Evolutionary conservation across 2,113 vertebrate species (phyloP), one percentile per base, ranked within the genome.

Genomic region (Blennius ocellaris): DNA sequence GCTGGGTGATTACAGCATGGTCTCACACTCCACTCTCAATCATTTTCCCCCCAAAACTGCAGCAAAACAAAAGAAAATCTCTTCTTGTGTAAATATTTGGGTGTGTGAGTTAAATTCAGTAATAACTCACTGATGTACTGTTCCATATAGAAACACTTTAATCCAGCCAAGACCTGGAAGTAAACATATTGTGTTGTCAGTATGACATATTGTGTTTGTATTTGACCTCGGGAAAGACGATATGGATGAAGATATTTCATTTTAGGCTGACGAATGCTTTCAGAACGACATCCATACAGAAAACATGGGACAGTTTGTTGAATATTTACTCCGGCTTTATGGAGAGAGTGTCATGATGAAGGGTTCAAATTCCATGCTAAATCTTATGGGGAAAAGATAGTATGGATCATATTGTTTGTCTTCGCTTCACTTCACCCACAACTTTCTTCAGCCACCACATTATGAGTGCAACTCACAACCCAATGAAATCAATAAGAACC

Each of bases 401-500:
- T n/a, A 21, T 58, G 11, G 11, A 50, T 62, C 62, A 50, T 21
- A 17, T 21, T 57, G 16, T 67, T 40, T 69, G 4, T 40, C 6
- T 65, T 63, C 16, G 65, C 52, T 60, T 60, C 21, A 49, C 16
- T 52, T 39, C 60, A 62, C 16, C 9, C 48, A n/a, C 73, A 72
- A 66, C 16, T 39, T 36, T 21, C 37, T 17, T n/a, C 11, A 61
- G 30, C 11, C 45, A 39, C 17, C 10, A 53, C 47, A 61, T 59
- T 63, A 40, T 39, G 39, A 56, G 49, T 21, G 6, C 21, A 58
- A 53, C 17, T 62, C 17, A 49, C 58, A 69, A 65, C 59, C 69
- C 63, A 69, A 47, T 57, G 47, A 82, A 72, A 78, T 73, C 59
- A 70, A 48, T 60, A 52, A 53, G 12, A 72, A 37, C 52, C 51